These are phyloP conservation scores for Antitype chi DNA, from an alignment of 2,888 invertebrate genomes.

Conservation along the genomic window DNA sequence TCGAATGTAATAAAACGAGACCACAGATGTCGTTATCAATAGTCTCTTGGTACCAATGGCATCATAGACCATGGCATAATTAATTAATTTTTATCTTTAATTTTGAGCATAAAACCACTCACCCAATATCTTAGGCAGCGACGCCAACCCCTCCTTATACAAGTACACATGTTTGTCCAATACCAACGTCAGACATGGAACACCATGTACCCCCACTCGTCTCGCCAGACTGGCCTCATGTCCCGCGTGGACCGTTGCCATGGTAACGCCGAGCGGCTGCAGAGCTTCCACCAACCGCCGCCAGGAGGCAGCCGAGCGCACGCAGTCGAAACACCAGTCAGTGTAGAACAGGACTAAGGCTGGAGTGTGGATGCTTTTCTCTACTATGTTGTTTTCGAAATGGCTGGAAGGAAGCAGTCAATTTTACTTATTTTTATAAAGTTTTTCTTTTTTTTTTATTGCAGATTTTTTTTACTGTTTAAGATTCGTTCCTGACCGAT, in stretches of 20 bases:
- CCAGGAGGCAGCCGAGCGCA: slow-evolving; percentile 96
- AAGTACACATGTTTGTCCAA: slow-evolving; percentile 96
- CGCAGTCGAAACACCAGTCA: slow-evolving; percentile 98
- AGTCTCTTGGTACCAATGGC: neutral
- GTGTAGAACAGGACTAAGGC: slow-evolving; percentile 97
- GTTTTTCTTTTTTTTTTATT: no score
- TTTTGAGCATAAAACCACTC: slow-evolving; percentile 29
- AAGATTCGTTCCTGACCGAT: no score
- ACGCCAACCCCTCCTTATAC: slow-evolving; percentile 95
- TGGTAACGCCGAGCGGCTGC: slow-evolving; percentile 95
- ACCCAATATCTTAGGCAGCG: slow-evolving; percentile 95
- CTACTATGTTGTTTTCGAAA: slow-evolving; percentile 96
- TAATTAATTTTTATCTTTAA: no score
- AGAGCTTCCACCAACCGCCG: slow-evolving; percentile 96
- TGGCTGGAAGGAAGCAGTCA: slow-evolving; percentile 90
- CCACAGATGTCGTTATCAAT: neutral
- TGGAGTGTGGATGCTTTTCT: slow-evolving; percentile 95
- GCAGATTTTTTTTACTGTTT: no score
- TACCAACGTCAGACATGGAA: slow-evolving; percentile 95
- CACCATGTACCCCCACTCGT: slow-evolving; percentile 94
- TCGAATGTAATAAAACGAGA: neutral
- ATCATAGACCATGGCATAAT: no score
- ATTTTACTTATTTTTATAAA: neutral
- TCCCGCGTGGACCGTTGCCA: slow-evolving; percentile 95
- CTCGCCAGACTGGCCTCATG: slow-evolving; percentile 95